Base-by-base conservation (phyloP, 1,140 invertebrate genomes). In the Pygmarrhopalites habei region DNA sequence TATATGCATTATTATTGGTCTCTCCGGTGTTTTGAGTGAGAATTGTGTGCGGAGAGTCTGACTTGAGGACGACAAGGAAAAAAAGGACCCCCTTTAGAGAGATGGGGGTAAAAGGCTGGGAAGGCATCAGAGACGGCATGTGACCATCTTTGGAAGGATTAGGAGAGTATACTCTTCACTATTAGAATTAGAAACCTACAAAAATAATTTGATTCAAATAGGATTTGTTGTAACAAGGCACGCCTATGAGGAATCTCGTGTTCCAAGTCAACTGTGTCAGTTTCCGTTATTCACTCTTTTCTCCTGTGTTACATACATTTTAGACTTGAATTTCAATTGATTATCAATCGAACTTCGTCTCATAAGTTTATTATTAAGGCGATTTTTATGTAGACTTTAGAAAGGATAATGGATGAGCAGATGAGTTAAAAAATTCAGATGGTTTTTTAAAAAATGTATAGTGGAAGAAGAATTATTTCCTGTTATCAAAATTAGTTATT, bases 41-140 rank as follows among this genome's bases (percentile, higher is more conserved):
- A 47, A 21, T n/a, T 19, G 4, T 47, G 44, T 10, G n/a, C 44
- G 7, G 44, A 25, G 44, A 47, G 19, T 47, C 28, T 10, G 46
- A 49, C 7, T 52, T 29, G 49, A 52, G 14, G 32, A 35, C 5
- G 32, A 35, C 5, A 26, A 29, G 25, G 25, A 52, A 29, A 7
- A 52, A 52, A 52, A 52, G 49, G 49, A 52, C 25, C 49, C 49
- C 25, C 49, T 52, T 52, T 21, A 52, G 49, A 52, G 14, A 14
- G 28, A 52, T 23, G 14, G 32, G 15, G 15, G 49, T 52, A 28
- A 52, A 14, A 52, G 49, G 3, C 32, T 35, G 32, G 15, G n/a
- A n/a, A n/a, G n/a, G n/a, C n/a, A n/a, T n/a, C n/a, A n/a, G n/a
- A n/a, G n/a, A n/a, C n/a, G 46, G 14, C 46, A 52, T 52, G 49